These are phyloP conservation scores for Pherbina coryleti DNA, from an alignment of 2,888 invertebrate species.

Conservation along the genomic window DNA sequence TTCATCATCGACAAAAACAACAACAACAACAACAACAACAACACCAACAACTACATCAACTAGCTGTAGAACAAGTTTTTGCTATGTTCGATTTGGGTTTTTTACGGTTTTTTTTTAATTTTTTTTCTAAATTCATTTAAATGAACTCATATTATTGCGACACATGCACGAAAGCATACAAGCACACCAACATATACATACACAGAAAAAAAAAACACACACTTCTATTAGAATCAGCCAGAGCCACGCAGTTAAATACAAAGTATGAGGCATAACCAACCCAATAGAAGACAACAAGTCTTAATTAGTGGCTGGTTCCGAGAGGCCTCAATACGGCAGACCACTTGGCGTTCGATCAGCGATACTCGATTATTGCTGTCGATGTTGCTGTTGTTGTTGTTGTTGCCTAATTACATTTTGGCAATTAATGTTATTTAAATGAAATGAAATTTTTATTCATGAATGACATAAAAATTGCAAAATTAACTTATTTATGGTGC, in stretches of 20 bases:
- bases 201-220: neutral
- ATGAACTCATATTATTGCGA: slow-evolving; percentile 16
- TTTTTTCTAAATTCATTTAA: slow-evolving; percentile 8
- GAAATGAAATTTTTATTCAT: neutral
- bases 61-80: slow-evolving; percentile 13
- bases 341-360: slow-evolving; percentile 1
- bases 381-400: neutral
- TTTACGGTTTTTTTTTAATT: neutral
- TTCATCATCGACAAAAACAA: neutral
- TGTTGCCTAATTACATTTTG: slow-evolving; percentile 14
- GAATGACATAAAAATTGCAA: slow-evolving; percentile 21
- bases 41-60: neutral
- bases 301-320: slow-evolving; percentile 4
- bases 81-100: neutral
- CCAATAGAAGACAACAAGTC: neutral
- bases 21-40: neutral
- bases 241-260: neutral
- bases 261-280: neutral
- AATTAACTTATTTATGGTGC: slow-evolving; percentile 12
- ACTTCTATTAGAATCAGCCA: neutral
- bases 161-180: neutral
- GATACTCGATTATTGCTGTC: neutral
- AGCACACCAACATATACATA: neutral
- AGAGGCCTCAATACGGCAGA: neutral
- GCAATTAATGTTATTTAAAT: slow-evolving; percentile 24